Conservation (phyloP, 2,888 invertebrate species). For the Entomobrya multifasciata region DNA sequence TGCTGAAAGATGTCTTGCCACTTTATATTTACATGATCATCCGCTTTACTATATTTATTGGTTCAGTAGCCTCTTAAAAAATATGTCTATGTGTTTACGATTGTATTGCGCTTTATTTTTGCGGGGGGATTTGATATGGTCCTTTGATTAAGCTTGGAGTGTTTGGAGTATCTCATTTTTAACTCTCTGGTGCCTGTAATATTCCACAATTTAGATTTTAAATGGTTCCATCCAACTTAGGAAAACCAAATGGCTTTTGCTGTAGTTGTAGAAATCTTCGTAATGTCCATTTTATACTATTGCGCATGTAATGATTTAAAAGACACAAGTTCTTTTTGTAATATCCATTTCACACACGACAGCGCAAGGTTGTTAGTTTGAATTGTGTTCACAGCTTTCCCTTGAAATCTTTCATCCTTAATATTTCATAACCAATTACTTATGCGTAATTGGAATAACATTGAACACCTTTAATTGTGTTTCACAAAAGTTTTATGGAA, state of each 20-base stretch:
- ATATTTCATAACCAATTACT: constrained; percentile 22
- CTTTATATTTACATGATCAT: constrained; percentile 68
- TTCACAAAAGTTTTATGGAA: constrained; percentile 38
- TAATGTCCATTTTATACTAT: constrained; percentile 13
- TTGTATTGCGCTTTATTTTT: constrained; percentile 64
- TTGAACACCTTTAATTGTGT: constrained; percentile 10
- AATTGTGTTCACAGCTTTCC: constrained; percentile 52
- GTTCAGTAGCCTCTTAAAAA: constrained; percentile 58
- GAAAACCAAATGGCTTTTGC: constrained; percentile 60
- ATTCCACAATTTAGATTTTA: constrained; percentile 48
- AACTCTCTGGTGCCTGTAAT: constrained; percentile 58
- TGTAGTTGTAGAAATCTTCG: constrained; percentile 59
- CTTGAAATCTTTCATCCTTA: constrained; percentile 35
- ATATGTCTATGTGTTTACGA: constrained; percentile 46
- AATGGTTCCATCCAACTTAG: constrained; percentile 37
- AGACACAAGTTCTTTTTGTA: constrained; percentile 16
- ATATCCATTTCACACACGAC: constrained; percentile 24
- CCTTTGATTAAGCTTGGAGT: constrained; percentile 53
- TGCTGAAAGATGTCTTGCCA: constrained; percentile 74
- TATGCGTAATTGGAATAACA: constrained; percentile 35
- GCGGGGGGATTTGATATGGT: constrained; percentile 48
- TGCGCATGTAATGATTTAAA: constrained; percentile 43
- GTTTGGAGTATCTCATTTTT: constrained; percentile 52
- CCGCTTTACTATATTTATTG: constrained; percentile 57
- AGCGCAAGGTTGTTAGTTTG: constrained; percentile 33